Percentiles rank a stretch among this genome's conserved stretches.
phyloP scores from a whole-genome alignment of 2,888 invertebrate genomes.

The Lycophotia porphyrea region DNA sequence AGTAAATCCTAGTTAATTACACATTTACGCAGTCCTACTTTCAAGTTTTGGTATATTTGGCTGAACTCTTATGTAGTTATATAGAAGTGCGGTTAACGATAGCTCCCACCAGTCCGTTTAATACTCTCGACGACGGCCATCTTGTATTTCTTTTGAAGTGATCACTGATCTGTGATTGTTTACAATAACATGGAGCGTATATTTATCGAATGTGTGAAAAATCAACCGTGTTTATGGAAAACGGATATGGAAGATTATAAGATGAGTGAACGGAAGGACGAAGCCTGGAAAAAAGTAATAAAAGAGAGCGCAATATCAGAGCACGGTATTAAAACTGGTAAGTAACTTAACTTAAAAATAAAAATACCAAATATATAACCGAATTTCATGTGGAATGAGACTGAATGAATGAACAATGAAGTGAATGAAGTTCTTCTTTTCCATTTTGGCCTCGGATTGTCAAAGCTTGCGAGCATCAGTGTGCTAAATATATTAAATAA shows the following conservation, averaged over 20 bases:
- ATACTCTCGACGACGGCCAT: slow-evolving; percentile 24
- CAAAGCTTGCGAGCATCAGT: not conserved
- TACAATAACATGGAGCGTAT: slow-evolving; percentile 43
- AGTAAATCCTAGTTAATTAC: not conserved
- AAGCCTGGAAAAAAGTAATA: slow-evolving; percentile 47
- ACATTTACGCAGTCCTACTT: not conserved
- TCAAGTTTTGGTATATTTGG: not conserved
- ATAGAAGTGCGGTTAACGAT: not conserved
- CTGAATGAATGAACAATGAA: slow-evolving; percentile 1
- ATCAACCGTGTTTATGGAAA: slow-evolving; percentile 48
- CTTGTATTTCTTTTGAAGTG: slow-evolving; percentile 33
- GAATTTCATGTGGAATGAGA: not conserved
- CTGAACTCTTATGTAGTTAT: not conserved
- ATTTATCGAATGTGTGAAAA: slow-evolving; percentile 51
- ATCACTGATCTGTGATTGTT: slow-evolving; percentile 25
- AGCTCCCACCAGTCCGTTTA: not conserved
- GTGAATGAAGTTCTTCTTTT: not conserved
- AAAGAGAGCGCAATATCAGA: slow-evolving; percentile 45
- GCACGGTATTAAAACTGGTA: slow-evolving; percentile 48
- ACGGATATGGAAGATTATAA: slow-evolving; percentile 46
- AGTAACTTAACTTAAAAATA: too few species aligned
- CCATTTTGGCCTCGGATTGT: not conserved
- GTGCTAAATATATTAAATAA: not conserved
- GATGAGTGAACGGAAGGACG: slow-evolving; percentile 35
- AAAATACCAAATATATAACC: not conserved